phyloP scores from a whole-genome alignment of 2,113 vertebrate genomes.

The Lycocorax pyrrhopterus region DNA sequence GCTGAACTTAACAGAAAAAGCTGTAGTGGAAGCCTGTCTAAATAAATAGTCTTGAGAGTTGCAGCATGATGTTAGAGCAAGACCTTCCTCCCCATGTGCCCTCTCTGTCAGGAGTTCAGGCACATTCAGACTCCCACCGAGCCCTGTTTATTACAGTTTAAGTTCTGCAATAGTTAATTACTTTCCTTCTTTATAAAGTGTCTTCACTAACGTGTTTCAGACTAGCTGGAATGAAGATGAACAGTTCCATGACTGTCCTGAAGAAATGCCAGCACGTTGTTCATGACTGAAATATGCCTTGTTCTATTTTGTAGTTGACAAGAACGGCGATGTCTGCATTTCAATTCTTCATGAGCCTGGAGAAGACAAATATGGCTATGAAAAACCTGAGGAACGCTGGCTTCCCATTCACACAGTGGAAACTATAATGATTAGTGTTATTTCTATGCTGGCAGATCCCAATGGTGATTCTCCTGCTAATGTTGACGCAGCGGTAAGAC shows the following conservation, averaged over 20 bases:
- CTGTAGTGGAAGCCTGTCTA: neutral
- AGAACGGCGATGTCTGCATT: constrained; percentile 99
- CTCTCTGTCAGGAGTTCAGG: neutral
- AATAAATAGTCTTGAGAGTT: neutral
- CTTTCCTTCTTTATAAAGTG: neutral
- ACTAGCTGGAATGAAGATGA: neutral
- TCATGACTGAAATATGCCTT: constrained; percentile 28
- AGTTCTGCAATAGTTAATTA: neutral
- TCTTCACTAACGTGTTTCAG: neutral
- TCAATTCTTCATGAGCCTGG: constrained; percentile 99
- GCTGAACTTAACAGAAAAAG: neutral
- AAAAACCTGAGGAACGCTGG: constrained; percentile 98
- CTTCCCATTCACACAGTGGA: constrained; percentile 99
- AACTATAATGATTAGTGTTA: constrained; percentile 99
- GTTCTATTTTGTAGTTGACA: constrained; percentile 85
- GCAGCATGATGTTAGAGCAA: neutral
- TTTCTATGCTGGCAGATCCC: constrained; percentile 99
- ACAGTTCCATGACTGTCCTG: neutral
- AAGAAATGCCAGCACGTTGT: neutral
- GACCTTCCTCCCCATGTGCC: neutral
- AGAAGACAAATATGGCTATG: constrained; percentile 98
- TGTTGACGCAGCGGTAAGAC: constrained; percentile 95
- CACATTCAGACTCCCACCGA: neutral
- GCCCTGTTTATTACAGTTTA: neutral
- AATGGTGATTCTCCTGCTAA: constrained; percentile 98